Percentiles rank a stretch among this genome's conserved stretches.
Evolutionary conservation across 2,113 vertebrate species (phyloP).

Genomic region (Chloebia gouldiae): DNA sequence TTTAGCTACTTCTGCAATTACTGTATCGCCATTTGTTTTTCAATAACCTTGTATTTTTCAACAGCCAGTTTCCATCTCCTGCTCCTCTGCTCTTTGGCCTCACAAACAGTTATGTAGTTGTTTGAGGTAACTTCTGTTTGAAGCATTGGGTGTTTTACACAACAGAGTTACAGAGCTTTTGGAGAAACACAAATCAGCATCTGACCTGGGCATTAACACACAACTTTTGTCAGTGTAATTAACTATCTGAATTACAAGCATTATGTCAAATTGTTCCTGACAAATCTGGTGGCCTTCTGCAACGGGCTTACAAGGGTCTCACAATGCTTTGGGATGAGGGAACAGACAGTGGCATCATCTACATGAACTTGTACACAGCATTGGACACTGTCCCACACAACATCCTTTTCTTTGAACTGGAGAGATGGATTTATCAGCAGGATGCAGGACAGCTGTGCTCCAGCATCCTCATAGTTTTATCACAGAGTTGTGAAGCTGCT

Average conservation of each 20-base stretch:
- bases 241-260: background rate
- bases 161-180: background rate
- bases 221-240: background rate
- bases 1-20: background rate
- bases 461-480: background rate
- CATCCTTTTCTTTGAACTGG: background rate
- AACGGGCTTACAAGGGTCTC: background rate
- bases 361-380: background rate
- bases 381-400: background rate
- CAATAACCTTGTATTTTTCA: background rate
- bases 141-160: background rate
- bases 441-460: background rate
- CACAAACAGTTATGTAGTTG: background rate
- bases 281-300: background rate
- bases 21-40: background rate
- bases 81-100: background rate
- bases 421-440: background rate
- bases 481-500: background rate
- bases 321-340: fast-evolving
- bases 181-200: background rate
- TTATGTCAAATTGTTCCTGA: background rate
- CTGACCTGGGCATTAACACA: background rate
- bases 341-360: background rate
- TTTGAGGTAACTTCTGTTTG: background rate
- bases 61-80: background rate